Base-by-base conservation (phyloP, 2,797 vertebrate genomes). In the Sciurus carolinensis region DNA sequence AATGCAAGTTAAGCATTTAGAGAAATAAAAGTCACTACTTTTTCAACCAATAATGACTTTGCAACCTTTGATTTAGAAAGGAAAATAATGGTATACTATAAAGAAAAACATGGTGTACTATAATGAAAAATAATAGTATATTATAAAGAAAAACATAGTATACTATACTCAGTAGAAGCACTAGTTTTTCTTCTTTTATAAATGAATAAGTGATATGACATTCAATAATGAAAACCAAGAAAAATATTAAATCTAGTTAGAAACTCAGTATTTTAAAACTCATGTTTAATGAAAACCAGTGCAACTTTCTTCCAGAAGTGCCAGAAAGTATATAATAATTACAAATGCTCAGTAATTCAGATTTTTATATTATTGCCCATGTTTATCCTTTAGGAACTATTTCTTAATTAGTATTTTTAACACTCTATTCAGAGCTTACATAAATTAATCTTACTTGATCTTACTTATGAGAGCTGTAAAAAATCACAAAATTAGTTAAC, bases 401-500 rank as follows among this genome's bases (percentile, higher is more conserved):
- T 93, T 95, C 47, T 42, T 93, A 81, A 69, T 73, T 5, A 26
- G 3, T 39, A 76, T 92, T 83, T 92, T 94, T 91, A 62, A 73
- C 59, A 88, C 20, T 80, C 22, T 89, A 7, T 80, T 95, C 59
- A 92, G 17, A 91, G 30, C 9, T 85, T 73, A 75, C 9, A 20
- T 82, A 80, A 93, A 57, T 67, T 94, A 80, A 79, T 76, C 36
- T 93, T 94, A 90, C 11, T 88, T 91, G 79, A 67, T 84, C 42
- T 96, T 95, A 85, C 52, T 89, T 93, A 20, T 82, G 47, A 97
- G 42, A 93, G 22, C 71, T 94, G 8, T 93, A 59, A 94, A 75
- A 87, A 92, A 67, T n/a, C 33, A 67, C 33, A 67, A 67, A n/a
- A 91, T 86, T 64, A 91, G n/a, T 72, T 15, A 50, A 7, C 20